Conservation (phyloP, 2,797 vertebrate genomes). For the Sparidentex hasta region DNA sequence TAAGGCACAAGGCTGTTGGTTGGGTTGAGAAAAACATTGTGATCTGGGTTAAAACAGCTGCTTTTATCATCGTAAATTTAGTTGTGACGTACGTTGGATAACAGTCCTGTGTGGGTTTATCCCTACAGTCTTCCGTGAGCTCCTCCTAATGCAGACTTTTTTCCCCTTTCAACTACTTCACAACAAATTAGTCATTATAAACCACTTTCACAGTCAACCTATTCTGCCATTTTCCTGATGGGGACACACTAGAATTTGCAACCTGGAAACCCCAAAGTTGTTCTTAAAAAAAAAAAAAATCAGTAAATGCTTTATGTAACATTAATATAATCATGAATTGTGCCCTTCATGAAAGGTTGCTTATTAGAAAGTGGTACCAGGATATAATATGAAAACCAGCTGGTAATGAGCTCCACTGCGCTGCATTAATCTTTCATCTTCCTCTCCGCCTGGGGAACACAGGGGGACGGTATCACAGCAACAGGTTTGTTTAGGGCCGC, state of each 20-base stretch:
- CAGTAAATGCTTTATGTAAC: not conserved
- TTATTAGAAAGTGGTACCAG: not conserved
- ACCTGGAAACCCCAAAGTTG: not conserved
- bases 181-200: too few species aligned
- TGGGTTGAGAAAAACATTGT: too few species aligned
- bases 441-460: conserved; percentile 39
- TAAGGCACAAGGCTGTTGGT: too few species aligned
- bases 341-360: not conserved
- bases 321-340: not conserved
- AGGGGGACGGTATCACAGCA: conserved; percentile 70
- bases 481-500: conserved; percentile 78
- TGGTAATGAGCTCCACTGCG: conserved; percentile 24
- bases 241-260: not conserved
- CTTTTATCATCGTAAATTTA: too few species aligned
- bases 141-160: too few species aligned
- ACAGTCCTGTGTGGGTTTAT: too few species aligned
- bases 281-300: not conserved
- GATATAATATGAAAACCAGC: conserved; percentile 8
- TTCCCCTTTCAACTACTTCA: too few species aligned
- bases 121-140: too few species aligned
- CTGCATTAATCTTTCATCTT: conserved; percentile 48
- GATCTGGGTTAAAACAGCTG: too few species aligned
- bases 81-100: too few species aligned
- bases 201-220: too few species aligned
- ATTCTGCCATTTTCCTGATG: too few species aligned